Evolutionary conservation across 2,113 vertebrate species (phyloP).

Genomic region (Dasypus novemcinctus): DNA sequence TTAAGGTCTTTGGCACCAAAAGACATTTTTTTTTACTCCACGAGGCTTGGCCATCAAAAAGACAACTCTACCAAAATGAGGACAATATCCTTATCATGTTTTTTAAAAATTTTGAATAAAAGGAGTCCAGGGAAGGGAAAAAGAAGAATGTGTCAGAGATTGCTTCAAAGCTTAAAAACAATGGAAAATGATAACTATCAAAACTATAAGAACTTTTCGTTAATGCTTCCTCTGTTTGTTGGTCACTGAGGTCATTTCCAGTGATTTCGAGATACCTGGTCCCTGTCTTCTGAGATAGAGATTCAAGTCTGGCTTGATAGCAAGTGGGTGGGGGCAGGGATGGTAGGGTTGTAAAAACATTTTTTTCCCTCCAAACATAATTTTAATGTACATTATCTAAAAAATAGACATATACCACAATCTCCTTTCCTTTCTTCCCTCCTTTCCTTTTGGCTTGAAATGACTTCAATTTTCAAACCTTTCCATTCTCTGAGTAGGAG

Average conservation of each 20-base stretch:
- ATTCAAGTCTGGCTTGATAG: background rate
- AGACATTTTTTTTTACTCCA: constrained; percentile 34
- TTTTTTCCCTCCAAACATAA: background rate
- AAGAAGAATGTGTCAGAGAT: background rate
- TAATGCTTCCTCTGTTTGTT: background rate
- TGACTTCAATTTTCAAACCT: background rate
- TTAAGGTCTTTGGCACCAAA: constrained; percentile 69
- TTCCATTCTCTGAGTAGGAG: background rate
- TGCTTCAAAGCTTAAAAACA: background rate
- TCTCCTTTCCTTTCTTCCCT: background rate
- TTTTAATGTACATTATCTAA: constrained; percentile 30
- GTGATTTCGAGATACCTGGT: background rate
- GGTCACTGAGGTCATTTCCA: background rate
- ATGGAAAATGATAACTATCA: background rate
- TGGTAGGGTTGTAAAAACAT: background rate
- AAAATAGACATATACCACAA: background rate
- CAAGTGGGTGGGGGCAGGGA: background rate
- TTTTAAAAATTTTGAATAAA: background rate
- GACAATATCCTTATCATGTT: background rate
- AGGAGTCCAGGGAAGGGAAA: background rate
- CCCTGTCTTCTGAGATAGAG: background rate
- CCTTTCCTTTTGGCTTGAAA: background rate
- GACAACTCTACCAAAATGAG: constrained; percentile 16
- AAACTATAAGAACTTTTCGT: background rate
- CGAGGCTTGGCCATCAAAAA: constrained; percentile 43